phyloP scores from a whole-genome alignment of 2,113 vertebrate species.

The Xenopus borealis region DNA sequence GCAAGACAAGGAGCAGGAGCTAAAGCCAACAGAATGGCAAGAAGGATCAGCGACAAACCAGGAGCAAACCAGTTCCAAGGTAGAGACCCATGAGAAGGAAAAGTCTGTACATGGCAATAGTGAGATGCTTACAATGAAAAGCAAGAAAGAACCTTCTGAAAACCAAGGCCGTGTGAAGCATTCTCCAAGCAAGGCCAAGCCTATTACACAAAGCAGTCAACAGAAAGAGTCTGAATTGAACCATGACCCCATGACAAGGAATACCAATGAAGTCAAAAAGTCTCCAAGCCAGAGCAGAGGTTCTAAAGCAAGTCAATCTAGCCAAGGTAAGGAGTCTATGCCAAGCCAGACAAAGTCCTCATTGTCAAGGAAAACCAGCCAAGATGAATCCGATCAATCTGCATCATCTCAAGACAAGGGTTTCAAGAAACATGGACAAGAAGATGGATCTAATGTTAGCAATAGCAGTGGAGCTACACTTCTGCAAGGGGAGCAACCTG shows the following conservation, averaged over 20 bases:
- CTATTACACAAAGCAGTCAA: too few species aligned
- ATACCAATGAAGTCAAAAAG: not conserved
- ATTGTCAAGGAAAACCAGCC: too few species aligned
- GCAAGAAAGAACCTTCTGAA: not conserved
- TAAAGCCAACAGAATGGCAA: conserved; percentile 32
- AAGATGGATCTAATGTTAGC: too few species aligned
- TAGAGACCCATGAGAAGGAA: not conserved
- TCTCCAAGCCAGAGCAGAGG: not conserved
- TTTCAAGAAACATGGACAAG: too few species aligned
- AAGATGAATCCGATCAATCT: too few species aligned
- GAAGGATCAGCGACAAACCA: not conserved
- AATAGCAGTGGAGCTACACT: too few species aligned
- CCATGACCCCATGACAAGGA: too few species aligned
- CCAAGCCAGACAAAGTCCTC: not conserved
- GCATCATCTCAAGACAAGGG: too few species aligned
- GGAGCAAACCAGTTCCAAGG: too few species aligned
- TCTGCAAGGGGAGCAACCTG: not conserved
- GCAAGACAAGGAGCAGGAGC: conserved; percentile 58
- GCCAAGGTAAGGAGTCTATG: too few species aligned
- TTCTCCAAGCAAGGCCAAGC: not conserved
- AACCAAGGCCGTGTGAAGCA: not conserved
- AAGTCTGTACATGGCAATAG: not conserved
- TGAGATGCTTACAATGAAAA: too few species aligned
- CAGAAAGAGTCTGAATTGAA: too few species aligned
- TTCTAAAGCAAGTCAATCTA: not conserved